Evolutionary conservation across 2,797 vertebrate species (phyloP).

Genomic region (Brotula barbata): DNA sequence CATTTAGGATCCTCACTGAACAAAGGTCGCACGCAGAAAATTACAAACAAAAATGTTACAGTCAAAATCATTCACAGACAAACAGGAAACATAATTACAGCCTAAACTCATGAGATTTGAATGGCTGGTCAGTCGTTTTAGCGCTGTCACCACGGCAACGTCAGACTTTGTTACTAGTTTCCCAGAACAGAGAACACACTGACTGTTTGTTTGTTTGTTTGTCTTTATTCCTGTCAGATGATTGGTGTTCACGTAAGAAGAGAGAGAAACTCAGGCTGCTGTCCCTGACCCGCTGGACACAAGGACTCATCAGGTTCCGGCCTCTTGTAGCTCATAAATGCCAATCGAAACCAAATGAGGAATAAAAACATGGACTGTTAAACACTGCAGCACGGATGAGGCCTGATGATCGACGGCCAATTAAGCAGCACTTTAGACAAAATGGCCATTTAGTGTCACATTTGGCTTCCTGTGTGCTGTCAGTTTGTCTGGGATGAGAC

Average conservation of each 20-base stretch:
- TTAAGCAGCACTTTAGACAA: constrained; percentile 15
- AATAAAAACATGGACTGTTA: background rate
- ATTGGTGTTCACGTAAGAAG: constrained; percentile 56
- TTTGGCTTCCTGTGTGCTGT: constrained; percentile 1
- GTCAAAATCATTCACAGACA: too few relatives aligned
- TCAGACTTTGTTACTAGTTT: too few relatives aligned
- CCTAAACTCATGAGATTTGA: too few relatives aligned
- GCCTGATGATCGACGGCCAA: constrained; percentile 12
- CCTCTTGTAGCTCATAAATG: constrained; percentile 17
- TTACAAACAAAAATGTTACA: too few relatives aligned
- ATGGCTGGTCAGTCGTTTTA: too few relatives aligned
- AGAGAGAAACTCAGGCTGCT: constrained; percentile 30
- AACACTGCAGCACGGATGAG: constrained; percentile 5
- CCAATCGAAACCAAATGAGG: constrained; percentile 11
- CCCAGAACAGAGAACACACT: too few relatives aligned
- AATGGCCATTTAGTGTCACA: background rate
- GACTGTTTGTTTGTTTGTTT: too few relatives aligned
- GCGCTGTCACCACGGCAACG: too few relatives aligned
- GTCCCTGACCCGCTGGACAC: constrained; percentile 43
- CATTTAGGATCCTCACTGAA: too few relatives aligned
- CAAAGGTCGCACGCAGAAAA: too few relatives aligned
- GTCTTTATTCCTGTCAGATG: constrained; percentile 63
- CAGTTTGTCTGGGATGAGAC: background rate
- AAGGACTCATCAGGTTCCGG: constrained; percentile 34
- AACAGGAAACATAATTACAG: too few relatives aligned